Conservation (phyloP, 2,888 invertebrate species). For the Volucella zonaria region DNA sequence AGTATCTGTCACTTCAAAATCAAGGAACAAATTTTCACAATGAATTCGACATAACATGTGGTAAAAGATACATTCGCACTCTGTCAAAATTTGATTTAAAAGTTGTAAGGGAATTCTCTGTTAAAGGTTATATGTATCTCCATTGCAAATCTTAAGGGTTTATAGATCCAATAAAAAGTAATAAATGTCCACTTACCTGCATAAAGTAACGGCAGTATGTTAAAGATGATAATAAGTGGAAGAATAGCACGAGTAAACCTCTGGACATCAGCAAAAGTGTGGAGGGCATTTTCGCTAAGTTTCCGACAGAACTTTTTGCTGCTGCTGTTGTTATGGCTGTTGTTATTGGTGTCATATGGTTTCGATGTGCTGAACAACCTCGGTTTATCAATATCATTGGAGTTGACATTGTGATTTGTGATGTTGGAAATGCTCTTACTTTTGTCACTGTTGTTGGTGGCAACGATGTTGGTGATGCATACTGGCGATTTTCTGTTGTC, state of each 20-base stretch:
- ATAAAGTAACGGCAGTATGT: constrained; percentile 82
- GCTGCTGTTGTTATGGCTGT: constrained; percentile 5
- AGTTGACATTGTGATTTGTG: constrained; percentile 25
- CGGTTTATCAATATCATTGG: constrained; percentile 41
- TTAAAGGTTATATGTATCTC: no score
- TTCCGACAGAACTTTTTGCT: constrained; percentile 29
- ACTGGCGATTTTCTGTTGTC: constrained; percentile 51
- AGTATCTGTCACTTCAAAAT: no score
- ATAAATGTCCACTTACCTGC: constrained; percentile 80
- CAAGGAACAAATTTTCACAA: no score
- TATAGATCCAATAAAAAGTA: background rate
- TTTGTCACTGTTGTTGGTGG: constrained; percentile 5
- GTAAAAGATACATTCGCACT: no score
- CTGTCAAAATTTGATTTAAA: no score
- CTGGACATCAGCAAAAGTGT: constrained; percentile 79
- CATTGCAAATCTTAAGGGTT: background rate
- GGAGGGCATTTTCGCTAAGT: constrained; percentile 72
- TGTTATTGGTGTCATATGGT: constrained; percentile 20
- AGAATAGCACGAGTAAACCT: constrained; percentile 80
- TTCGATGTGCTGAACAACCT: constrained; percentile 6
- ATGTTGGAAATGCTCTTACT: background rate
- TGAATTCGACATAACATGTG: no score
- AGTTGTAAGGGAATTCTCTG: no score
- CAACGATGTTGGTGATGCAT: constrained; percentile 42
- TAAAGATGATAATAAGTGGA: constrained; percentile 82